Percentiles rank a stretch among this genome's conserved stretches.
phyloP scores from a whole-genome alignment of 2,888 invertebrate genomes.

The Geotrupes spiniger region DNA sequence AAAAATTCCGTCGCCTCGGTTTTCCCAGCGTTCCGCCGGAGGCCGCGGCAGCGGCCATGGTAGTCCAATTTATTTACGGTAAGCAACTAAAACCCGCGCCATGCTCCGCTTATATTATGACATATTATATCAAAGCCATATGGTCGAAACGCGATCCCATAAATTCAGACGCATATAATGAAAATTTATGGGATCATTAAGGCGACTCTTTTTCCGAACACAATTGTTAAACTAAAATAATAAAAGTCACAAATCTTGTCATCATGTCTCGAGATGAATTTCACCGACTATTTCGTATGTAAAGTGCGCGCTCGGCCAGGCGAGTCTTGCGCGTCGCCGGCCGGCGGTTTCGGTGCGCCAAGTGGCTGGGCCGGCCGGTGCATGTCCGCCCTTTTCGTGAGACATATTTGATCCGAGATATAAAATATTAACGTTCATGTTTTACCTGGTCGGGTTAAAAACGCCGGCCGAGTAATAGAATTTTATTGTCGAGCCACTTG shows the following conservation, averaged over 20 bases:
- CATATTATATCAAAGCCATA: constrained; percentile 8
- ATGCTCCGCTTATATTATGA: neutral
- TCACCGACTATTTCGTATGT: constrained; percentile 11
- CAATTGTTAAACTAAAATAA: constrained; percentile 10
- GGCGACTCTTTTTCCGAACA: constrained; percentile 6
- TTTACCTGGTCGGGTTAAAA: constrained; percentile 8
- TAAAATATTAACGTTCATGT: constrained; percentile 9
- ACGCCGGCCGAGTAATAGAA: neutral
- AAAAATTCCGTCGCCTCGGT: too few species aligned
- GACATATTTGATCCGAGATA: constrained; percentile 9
- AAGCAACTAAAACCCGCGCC: neutral
- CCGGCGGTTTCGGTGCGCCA: neutral
- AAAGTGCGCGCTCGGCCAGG: constrained; percentile 1
- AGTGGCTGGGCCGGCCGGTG: neutral
- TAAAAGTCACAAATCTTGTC: constrained; percentile 11
- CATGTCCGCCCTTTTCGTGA: constrained; percentile 9
- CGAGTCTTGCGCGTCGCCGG: neutral
- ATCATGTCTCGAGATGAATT: constrained; percentile 10
- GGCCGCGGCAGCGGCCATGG: too few species aligned
- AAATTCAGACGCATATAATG: constrained; percentile 9
- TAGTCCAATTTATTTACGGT: too few species aligned
- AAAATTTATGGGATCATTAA: constrained; percentile 9
- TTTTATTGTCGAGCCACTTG: neutral
- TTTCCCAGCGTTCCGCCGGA: too few species aligned
- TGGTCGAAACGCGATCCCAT: constrained; percentile 7